Percentiles rank a stretch among this genome's conserved stretches.
Evolutionary conservation across 2,113 vertebrate species (phyloP).

Genomic region (Syrrhaptes paradoxus): DNA sequence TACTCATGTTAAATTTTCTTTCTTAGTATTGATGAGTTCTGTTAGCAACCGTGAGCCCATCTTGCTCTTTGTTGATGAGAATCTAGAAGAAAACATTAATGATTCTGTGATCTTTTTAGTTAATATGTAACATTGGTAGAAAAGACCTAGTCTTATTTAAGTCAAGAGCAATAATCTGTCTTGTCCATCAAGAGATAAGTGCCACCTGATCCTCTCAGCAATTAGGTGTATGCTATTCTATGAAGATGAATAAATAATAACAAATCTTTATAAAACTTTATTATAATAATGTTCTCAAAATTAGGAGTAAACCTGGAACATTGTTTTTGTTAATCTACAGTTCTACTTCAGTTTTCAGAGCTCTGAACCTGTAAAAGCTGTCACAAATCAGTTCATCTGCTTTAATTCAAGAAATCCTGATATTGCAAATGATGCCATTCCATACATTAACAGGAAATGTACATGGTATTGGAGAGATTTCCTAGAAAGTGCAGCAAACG

Average conservation of each 20-base stretch:
- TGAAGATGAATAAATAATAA: neutral
- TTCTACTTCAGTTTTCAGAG: neutral
- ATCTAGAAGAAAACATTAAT: neutral
- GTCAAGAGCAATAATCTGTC: neutral
- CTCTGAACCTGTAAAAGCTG: neutral
- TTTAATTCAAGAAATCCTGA: neutral
- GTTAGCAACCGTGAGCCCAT: neutral
- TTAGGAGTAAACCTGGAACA: neutral
- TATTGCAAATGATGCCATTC: neutral
- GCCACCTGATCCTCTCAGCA: neutral
- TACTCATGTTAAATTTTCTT: neutral
- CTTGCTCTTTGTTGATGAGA: neutral
- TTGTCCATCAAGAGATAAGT: neutral
- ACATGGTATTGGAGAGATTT: accelerated
- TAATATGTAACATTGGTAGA: neutral
- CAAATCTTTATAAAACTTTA: neutral
- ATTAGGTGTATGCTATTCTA: neutral
- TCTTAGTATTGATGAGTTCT: neutral
- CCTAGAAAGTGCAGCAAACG: too few species aligned
- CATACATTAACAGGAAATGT: neutral
- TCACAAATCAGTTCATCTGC: neutral
- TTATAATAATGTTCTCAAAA: neutral
- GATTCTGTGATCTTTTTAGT: neutral
- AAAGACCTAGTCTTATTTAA: neutral
- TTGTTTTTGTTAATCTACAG: neutral